Conservation (phyloP, 2,113 vertebrate species). For the Ellobius talpinus region DNA sequence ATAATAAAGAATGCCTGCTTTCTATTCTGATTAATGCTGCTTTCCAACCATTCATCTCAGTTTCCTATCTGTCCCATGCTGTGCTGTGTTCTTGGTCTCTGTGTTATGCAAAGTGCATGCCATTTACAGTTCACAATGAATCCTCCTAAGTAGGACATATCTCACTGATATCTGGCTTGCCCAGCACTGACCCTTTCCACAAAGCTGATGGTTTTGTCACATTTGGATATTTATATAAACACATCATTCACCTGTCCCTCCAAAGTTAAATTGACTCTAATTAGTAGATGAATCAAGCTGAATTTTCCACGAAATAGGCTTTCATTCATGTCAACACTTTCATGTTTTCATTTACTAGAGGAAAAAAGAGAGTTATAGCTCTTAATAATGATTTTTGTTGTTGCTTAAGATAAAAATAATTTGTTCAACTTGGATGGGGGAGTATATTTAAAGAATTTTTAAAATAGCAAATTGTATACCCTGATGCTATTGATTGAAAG, state of each 20-base stretch:
- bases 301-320: constrained; percentile 25
- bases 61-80: constrained; percentile 7
- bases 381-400: constrained; percentile 13
- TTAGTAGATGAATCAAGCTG: constrained; percentile 62
- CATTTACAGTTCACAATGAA: not conserved
- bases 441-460: not conserved
- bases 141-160: constrained; percentile 2
- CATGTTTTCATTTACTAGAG: not conserved
- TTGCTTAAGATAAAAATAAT: constrained; percentile 20
- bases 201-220: constrained; percentile 34
- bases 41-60: constrained; percentile 45
- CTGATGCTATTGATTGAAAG: not conserved
- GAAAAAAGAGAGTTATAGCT: not conserved
- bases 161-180: not conserved
- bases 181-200: not conserved
- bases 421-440: not conserved
- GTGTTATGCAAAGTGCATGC: not conserved
- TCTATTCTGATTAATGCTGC: not conserved
- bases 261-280: constrained; percentile 65
- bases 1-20: not conserved
- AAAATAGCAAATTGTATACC: constrained; percentile 12
- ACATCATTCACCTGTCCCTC: constrained; percentile 40
- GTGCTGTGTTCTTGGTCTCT: not conserved
- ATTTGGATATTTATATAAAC: constrained; percentile 55
- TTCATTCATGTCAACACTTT: constrained; percentile 37